Percentiles rank a stretch among this genome's conserved stretches.
Evolutionary conservation across 2,113 vertebrate genomes (phyloP).

Genomic region (Pampusana beccarii): DNA sequence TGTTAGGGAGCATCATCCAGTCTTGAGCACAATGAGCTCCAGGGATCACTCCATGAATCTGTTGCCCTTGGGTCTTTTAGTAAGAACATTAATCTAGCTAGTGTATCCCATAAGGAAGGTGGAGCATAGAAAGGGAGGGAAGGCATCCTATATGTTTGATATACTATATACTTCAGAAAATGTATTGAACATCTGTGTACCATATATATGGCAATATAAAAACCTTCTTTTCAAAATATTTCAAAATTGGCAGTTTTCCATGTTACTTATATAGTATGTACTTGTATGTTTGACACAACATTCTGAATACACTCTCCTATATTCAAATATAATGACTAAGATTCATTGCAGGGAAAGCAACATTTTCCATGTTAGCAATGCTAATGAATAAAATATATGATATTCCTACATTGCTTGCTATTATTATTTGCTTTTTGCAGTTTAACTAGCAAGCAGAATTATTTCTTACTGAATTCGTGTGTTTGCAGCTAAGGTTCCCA

Average conservation of each 20-base stretch:
- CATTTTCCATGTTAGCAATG: neutral
- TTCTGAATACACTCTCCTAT: constrained; percentile 22
- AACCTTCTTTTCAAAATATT: constrained; percentile 19
- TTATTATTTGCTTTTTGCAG: constrained; percentile 26
- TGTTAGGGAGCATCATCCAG: neutral
- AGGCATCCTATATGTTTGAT: neutral
- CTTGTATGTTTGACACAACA: neutral
- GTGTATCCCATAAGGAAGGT: neutral
- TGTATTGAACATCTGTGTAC: neutral
- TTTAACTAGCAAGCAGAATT: constrained; percentile 28
- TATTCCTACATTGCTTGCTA: neutral
- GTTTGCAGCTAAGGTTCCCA: neutral
- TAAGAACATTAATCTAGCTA: neutral
- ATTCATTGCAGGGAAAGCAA: constrained; percentile 27
- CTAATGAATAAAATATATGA: constrained; percentile 44
- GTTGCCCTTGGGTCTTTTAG: neutral
- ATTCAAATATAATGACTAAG: constrained; percentile 40
- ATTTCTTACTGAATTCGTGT: neutral
- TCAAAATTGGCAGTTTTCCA: constrained; percentile 55
- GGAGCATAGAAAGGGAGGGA: neutral
- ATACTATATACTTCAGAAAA: neutral
- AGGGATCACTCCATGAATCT: neutral
- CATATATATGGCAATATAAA: constrained; percentile 41
- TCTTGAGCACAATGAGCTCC: neutral
- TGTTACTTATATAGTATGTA: constrained; percentile 25